phyloP scores from a whole-genome alignment of 1,140 invertebrate genomes.

The Brachionus paranguensis region DNA sequence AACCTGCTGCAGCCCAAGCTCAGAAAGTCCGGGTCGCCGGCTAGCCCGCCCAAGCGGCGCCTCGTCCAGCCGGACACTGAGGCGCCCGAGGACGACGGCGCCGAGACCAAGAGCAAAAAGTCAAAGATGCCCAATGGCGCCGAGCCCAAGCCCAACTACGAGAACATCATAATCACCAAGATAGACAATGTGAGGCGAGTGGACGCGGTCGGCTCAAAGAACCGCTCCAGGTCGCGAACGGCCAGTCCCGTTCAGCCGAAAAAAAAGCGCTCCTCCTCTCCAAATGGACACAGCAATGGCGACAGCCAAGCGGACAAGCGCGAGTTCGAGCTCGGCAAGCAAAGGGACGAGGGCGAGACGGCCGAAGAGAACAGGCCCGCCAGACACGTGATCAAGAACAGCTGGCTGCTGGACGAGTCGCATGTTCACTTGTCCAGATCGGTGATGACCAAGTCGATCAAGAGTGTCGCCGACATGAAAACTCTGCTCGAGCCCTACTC shows the following conservation, averaged over 20 bases:
- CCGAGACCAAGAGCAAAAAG: neutral
- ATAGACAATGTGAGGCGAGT: neutral
- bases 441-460: neutral
- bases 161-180: constrained; percentile 9
- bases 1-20: neutral
- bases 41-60: neutral
- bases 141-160: neutral
- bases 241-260: neutral
- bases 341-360: neutral
- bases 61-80: neutral
- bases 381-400: neutral
- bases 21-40: neutral
- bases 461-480: neutral
- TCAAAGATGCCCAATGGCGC: neutral
- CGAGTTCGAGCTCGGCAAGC: neutral
- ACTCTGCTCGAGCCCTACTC: neutral
- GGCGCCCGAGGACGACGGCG: neutral
- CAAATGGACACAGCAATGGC: neutral
- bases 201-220: neutral
- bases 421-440: neutral
- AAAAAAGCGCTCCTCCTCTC: neutral
- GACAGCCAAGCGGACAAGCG: neutral
- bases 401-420: neutral
- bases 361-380: neutral
- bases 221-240: neutral